Conservation (phyloP, 1,140 invertebrate genomes). For the Drosophila mayri region DNA sequence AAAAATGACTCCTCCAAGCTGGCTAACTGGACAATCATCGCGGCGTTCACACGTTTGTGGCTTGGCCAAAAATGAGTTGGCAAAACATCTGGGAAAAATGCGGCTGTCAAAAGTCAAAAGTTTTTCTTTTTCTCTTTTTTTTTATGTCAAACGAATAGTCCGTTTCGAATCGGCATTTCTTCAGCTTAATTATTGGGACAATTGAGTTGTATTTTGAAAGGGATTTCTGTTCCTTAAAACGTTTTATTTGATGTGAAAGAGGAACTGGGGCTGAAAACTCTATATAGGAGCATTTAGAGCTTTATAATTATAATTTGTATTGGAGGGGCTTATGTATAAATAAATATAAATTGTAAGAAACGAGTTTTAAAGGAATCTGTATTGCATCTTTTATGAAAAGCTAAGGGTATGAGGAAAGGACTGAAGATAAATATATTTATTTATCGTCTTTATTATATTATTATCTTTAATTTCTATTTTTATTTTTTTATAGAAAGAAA, state of each 20-base stretch:
- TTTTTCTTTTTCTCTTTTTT: slow-evolving; percentile 1
- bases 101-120: slow-evolving; percentile 9
- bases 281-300: neutral
- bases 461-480: no score
- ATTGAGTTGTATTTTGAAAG: neutral
- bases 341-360: neutral
- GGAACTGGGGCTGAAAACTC: neutral
- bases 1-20: slow-evolving; percentile 44
- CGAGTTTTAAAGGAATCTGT: neutral
- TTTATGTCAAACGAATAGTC: slow-evolving; percentile 37
- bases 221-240: neutral
- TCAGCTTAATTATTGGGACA: neutral
- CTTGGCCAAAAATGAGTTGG: slow-evolving; percentile 37
- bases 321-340: neutral
- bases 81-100: slow-evolving; percentile 39
- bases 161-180: slow-evolving; percentile 17
- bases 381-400: neutral
- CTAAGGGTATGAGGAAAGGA: no score
- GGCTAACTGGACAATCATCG: slow-evolving; percentile 28
- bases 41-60: slow-evolving; percentile 53
- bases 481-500: no score
- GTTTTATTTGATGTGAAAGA: no score
- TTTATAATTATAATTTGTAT: neutral
- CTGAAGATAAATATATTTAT: no score
- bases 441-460: no score